Conservation (phyloP, 2,797 vertebrate species). For the Thamnophis elegans region DNA sequence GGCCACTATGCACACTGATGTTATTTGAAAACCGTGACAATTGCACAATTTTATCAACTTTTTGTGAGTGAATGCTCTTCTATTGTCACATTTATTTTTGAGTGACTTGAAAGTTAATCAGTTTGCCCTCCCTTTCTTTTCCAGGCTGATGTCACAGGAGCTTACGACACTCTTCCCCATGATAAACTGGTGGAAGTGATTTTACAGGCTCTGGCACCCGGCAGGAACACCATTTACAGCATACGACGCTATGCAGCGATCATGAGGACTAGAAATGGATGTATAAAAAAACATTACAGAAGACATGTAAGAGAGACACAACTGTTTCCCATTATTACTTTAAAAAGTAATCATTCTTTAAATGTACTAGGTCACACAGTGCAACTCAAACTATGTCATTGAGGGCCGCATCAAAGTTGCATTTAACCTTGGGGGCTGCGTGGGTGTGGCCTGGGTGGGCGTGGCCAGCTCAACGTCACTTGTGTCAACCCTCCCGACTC, state of each 20-base stretch:
- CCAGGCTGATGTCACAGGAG: slow-evolving; percentile 87
- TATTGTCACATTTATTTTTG: background rate
- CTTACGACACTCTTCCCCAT: slow-evolving; percentile 89
- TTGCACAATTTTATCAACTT: background rate
- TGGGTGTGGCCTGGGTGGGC: too few species aligned
- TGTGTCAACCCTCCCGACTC: too few species aligned
- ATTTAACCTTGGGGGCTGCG: too few species aligned
- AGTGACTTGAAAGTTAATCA: background rate
- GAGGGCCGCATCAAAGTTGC: too few species aligned
- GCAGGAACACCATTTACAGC: slow-evolving; percentile 72
- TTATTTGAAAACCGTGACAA: background rate
- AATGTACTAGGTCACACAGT: background rate
- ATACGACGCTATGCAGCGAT: slow-evolving; percentile 81
- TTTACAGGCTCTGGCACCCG: slow-evolving; percentile 68
- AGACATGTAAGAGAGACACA: slow-evolving; percentile 66
- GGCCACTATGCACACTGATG: background rate
- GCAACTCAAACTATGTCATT: too few species aligned
- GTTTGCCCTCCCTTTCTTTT: background rate
- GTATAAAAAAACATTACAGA: slow-evolving; percentile 76
- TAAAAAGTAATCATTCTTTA: background rate
- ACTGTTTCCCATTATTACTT: background rate
- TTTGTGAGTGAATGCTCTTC: background rate
- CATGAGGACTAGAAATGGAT: slow-evolving; percentile 73
- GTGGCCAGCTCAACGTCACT: too few species aligned
- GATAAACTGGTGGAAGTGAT: slow-evolving; percentile 84